Percentiles rank a stretch among this genome's conserved stretches.
phyloP scores from a whole-genome alignment of 2,113 vertebrate species.

The Oncorhynchus tshawytscha region DNA sequence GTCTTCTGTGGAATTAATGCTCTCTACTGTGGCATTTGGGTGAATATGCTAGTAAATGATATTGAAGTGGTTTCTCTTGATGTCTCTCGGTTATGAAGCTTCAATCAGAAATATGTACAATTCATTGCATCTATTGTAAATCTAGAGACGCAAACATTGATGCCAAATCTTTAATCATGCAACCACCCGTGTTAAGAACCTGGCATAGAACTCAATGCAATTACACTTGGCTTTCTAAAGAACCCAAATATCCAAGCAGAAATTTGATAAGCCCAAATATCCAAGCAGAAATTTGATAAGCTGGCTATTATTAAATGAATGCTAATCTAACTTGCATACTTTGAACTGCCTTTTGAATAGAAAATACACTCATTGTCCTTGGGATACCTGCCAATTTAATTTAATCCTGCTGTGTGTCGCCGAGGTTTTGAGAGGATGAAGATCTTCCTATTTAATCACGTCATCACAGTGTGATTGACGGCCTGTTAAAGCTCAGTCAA shows the following conservation, averaged over 20 bases:
- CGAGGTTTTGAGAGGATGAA: constrained; percentile 47
- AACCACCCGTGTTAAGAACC: constrained; percentile 43
- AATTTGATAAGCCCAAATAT: constrained; percentile 61
- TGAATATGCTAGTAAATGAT: neutral
- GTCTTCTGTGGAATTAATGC: neutral
- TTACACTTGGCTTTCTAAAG: constrained; percentile 43
- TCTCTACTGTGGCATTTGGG: neutral
- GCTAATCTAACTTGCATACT: constrained; percentile 53
- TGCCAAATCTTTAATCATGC: constrained; percentile 18
- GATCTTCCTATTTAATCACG: constrained; percentile 67
- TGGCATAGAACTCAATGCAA: constrained; percentile 36
- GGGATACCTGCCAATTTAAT: constrained; percentile 56
- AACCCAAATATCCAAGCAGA: constrained; percentile 63
- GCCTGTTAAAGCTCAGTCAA: constrained; percentile 65
- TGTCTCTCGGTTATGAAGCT: neutral
- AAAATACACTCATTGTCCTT: constrained; percentile 59
- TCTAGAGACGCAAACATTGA: constrained; percentile 46
- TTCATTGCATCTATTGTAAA: constrained; percentile 34
- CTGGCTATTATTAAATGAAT: too few species aligned
- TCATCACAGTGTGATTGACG: constrained; percentile 55
- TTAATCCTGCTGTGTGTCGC: neutral
- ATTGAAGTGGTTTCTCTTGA: neutral
- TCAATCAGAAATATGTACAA: constrained; percentile 25
- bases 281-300: constrained; percentile 58
- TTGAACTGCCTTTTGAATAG: constrained; percentile 66